Conservation (phyloP, 2,113 vertebrate genomes). For the Urocynchramus pylzowi region DNA sequence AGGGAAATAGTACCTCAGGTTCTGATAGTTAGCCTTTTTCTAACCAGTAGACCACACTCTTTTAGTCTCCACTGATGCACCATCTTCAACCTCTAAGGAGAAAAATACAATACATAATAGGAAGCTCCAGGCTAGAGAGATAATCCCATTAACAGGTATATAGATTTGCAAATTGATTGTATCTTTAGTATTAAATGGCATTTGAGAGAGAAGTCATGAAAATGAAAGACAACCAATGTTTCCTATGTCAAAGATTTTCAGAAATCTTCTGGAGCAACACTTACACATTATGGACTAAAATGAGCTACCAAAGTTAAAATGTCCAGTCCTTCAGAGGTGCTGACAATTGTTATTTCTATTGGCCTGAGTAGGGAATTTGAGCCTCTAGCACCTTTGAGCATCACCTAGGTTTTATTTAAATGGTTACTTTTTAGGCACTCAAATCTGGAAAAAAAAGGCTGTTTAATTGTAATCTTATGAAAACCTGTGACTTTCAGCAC, state of each 20-base stretch:
- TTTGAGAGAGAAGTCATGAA: background rate
- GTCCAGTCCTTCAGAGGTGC: background rate
- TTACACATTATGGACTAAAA: background rate
- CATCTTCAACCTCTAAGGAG: background rate
- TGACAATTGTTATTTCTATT: background rate
- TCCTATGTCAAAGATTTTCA: background rate
- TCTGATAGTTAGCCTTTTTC: background rate
- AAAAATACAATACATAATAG: background rate
- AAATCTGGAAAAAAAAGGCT: background rate
- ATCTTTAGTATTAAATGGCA: background rate
- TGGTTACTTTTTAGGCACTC: slow-evolving; percentile 31
- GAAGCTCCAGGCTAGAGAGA: background rate
- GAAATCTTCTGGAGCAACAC: background rate
- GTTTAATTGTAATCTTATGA: background rate
- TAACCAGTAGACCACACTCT: background rate
- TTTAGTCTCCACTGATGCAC: background rate
- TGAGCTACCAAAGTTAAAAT: background rate
- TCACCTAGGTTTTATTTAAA: background rate
- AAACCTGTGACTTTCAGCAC: background rate
- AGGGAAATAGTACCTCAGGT: background rate
- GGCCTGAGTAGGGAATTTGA: slow-evolving; percentile 39
- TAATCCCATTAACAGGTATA: background rate
- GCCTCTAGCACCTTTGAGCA: slow-evolving; percentile 42
- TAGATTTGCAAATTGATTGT: background rate
- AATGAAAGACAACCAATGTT: background rate